Evolutionary conservation across 2,113 vertebrate genomes (phyloP).

Genomic region (Pogonocichla stellata): DNA sequence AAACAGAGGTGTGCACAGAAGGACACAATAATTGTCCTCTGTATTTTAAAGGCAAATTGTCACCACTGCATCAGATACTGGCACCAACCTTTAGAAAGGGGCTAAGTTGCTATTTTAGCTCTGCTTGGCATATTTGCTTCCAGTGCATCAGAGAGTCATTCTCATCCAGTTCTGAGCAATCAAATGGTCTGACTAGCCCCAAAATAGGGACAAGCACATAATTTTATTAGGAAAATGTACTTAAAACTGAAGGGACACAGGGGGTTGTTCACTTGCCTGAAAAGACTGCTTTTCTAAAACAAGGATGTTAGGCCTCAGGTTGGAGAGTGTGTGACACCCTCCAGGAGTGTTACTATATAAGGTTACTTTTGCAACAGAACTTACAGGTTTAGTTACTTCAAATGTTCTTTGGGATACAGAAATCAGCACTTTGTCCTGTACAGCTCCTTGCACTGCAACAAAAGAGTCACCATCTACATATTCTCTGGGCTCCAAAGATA

Average conservation of each 20-base stretch:
- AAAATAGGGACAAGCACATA: not conserved
- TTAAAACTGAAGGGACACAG: not conserved
- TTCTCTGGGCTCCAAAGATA: not conserved
- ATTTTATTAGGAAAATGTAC: not conserved
- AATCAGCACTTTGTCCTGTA: not conserved
- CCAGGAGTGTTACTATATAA: not conserved
- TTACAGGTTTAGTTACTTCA: not conserved
- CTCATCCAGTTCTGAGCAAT: not conserved
- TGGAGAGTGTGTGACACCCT: fast-evolving
- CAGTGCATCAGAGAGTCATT: not conserved
- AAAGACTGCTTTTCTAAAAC: not conserved
- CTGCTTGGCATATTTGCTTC: not conserved
- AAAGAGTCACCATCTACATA: not conserved
- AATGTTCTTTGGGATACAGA: not conserved
- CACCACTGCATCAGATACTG: not conserved
- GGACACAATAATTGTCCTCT: not conserved
- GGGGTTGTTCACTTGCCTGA: not conserved
- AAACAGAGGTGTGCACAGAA: not conserved
- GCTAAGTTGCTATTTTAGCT: not conserved
- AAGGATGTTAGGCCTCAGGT: not conserved
- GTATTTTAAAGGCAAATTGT: not conserved
- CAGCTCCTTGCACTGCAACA: not conserved
- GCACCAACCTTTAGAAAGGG: not conserved
- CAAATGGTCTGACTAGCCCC: not conserved
- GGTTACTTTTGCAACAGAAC: not conserved